phyloP scores from a whole-genome alignment of 2,113 vertebrate genomes.

The Passer montanus region DNA sequence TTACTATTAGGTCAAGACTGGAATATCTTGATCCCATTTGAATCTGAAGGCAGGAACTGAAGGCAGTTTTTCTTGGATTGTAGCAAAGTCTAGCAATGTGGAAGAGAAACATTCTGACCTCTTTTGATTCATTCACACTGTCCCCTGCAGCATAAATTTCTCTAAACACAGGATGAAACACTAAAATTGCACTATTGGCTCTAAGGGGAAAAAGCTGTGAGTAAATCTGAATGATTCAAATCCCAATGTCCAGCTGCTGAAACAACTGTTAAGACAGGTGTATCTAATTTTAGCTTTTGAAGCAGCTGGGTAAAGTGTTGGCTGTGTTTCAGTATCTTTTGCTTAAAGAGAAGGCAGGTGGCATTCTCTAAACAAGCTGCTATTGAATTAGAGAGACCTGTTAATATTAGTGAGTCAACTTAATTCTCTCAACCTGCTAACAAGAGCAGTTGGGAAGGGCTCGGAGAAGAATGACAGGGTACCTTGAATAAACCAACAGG shows the following conservation, averaged over 20 bases:
- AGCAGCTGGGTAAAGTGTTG: slow-evolving; percentile 9
- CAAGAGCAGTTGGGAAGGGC: slow-evolving; percentile 35
- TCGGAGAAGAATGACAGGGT: background rate
- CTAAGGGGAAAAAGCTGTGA: background rate
- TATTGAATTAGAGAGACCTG: slow-evolving; percentile 47
- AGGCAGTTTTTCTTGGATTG: background rate
- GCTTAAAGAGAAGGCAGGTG: slow-evolving; percentile 49
- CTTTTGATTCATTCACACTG: background rate
- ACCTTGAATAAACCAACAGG: background rate
- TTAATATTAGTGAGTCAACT: slow-evolving; percentile 64
- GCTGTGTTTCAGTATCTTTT: background rate
- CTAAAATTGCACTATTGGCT: background rate
- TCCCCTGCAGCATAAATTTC: slow-evolving; percentile 32
- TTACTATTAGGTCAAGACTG: background rate
- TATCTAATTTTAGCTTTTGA: slow-evolving; percentile 36
- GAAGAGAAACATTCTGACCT: background rate
- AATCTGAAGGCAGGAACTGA: background rate
- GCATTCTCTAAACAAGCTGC: slow-evolving; percentile 32
- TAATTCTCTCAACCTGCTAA: slow-evolving; percentile 63
- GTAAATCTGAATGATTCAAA: slow-evolving; percentile 10
- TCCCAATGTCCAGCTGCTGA: slow-evolving; percentile 17
- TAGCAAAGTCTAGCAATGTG: background rate
- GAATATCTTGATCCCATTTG: background rate
- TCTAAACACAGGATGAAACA: background rate
- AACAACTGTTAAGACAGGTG: slow-evolving; percentile 41